Conservation (phyloP, 2,888 invertebrate genomes). For the Mamestra brassicae region DNA sequence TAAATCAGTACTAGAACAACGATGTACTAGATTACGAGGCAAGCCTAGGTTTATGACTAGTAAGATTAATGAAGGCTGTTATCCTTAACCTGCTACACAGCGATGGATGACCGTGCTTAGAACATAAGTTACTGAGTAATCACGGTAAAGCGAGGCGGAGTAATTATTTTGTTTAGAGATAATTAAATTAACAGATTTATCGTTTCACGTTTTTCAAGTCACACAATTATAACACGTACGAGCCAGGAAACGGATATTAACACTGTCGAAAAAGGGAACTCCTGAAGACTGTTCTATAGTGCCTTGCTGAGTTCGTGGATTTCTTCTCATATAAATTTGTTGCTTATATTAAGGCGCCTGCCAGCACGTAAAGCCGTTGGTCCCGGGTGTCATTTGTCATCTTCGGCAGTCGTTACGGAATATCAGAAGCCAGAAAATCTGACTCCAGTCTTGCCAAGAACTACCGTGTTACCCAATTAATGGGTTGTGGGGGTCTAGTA, state of each 20-base stretch:
- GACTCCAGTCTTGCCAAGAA: no score
- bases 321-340: no score
- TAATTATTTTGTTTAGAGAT: conserved; percentile 26
- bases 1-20: conserved; percentile 43
- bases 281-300: not conserved
- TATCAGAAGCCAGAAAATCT: no score
- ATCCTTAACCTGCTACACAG: conserved; percentile 60
- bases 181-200: not conserved
- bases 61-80: conserved; percentile 52
- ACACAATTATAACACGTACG: no score
- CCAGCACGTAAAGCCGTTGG: no score
- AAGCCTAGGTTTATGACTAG: conserved; percentile 38
- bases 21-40: conserved; percentile 44
- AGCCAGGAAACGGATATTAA: not conserved
- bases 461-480: no score
- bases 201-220: no score
- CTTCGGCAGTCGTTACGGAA: no score
- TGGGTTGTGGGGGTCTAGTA: no score
- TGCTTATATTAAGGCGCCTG: no score
- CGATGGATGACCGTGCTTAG: conserved; percentile 36
- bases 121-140: conserved; percentile 18
- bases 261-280: not conserved
- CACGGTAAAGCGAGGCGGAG: not conserved
- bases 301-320: no score
- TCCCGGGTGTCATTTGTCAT: no score